Evolutionary conservation across 2,888 invertebrate species (phyloP), one percentile per base, ranked within the genome.

Genomic region (Nesidiocoris tenuis): DNA sequence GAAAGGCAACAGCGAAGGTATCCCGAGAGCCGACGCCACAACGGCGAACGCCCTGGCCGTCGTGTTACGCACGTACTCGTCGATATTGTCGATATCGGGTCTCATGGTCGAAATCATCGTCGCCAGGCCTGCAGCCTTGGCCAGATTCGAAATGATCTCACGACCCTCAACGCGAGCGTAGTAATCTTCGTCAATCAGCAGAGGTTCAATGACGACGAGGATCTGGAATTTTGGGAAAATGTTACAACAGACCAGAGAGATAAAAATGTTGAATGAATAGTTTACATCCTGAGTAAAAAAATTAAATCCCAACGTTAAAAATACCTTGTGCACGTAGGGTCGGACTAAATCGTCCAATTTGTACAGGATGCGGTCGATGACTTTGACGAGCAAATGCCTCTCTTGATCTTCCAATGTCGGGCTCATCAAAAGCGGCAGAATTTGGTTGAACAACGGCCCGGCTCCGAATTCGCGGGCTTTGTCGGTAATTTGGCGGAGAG

Each of bases 81-180:
- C 98, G 81, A 98, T 98, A 83, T 99, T 99, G 85, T 99, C 99
- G 81, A 99, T 99, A 86, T 99, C 99, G 0, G 99, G 99, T 83
- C 99, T 88, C 99, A 99, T 99, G 0, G 99, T 99, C 2, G 98
- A 98, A 82, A 99, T 99, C 99, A 99, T 99, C 16, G 99, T 99
- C 1, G 99, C 99, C 75, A 99, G 86, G 75, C 99, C 99, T 1
- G 99, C 99, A 0, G 99, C 99, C 86, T 99, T 99, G 0, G 99
- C 98, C 82, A 99, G 87, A 85, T 99, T 99, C 0, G 97, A 98
- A 82, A 99, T 99, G 81, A 99, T 99, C 85, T 99, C 99, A 82
- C 99, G 89, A 80, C 98, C 99, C 85, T 99, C 99, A 7, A 99
- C 99, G 83, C 99, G 93, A 23, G 99, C 99, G 84, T 99, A 99